Evolutionary conservation across 2,113 vertebrate genomes (phyloP), one percentile per base, ranked within the genome.

Genomic region (Rissa tridactyla): DNA sequence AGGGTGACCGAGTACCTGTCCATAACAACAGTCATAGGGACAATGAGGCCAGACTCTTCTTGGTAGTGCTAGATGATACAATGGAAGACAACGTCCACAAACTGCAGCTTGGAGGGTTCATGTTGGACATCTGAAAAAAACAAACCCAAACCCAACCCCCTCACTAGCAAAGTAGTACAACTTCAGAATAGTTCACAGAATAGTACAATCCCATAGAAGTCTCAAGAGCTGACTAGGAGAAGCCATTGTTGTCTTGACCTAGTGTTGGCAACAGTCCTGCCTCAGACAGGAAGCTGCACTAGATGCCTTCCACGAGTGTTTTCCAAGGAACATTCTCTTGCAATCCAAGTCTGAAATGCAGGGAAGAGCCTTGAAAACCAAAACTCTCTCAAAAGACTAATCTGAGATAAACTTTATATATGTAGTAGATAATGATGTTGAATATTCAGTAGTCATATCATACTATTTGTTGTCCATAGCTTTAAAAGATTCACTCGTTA

Each of bases 81-180:
- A 62, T 7, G 14, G 38, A 51, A 52, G 65, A 54, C 10, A 23
- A 52, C 11, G 17, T 46, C 34, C 10, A 11, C 15, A 52, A 9
- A 81, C 14, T 32, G 34, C 29, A 66, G 34, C 25, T 54, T 70
- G 26, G 26, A 57, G 51, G 27, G 11, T 62, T 51, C 4, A 2
- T 49, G 9, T 21, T 38, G 42, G 18, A 38, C 36, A 21, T 38
- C 23, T 69, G 44, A 18, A 52, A 29, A 42, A 40, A 6, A 13
- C n/a, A 29, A 57, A 69, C 15, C 30, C 17, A 2, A 83, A 52
- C 11, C 5, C 4, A 62, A 11, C 0, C 2, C 10, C 32, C 7
- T 26, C 32, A 7, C 15, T 20, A 22, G 29, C 47, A 73, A 60
- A 30, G 2, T 16, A 52, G 17, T 11, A 7, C 30, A 61, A 54